Percentiles rank a stretch among this genome's conserved stretches.
These are phyloP conservation scores for Andrena camellia DNA, from an alignment of 2,888 invertebrate species.

Conservation along the genomic window DNA sequence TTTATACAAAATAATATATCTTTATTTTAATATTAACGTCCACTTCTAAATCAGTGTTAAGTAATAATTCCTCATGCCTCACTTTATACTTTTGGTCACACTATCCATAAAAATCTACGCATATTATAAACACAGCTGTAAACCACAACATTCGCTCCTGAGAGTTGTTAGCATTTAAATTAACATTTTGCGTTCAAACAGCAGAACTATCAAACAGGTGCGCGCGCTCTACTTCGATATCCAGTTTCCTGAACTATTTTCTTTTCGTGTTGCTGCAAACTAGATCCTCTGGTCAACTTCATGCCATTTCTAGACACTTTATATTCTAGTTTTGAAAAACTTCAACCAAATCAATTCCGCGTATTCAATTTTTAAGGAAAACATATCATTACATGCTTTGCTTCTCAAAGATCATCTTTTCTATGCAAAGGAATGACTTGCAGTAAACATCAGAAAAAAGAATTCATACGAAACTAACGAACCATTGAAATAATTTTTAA, in stretches of 20 bases:
- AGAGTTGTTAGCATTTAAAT: conserved; percentile 15
- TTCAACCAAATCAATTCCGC: not conserved
- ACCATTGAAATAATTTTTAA: not conserved
- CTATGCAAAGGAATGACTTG: too few relatives aligned
- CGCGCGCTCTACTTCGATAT: conserved; percentile 17
- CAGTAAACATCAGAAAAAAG: too few relatives aligned
- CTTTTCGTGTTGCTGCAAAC: not conserved
- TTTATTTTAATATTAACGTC: too few relatives aligned
- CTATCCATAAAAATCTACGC: too few relatives aligned
- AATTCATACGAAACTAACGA: not conserved
- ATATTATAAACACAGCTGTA: too few relatives aligned
- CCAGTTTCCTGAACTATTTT: conserved; percentile 18
- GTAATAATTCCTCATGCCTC: too few relatives aligned
- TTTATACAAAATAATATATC: too few relatives aligned
- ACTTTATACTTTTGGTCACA: too few relatives aligned
- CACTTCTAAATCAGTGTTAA: too few relatives aligned
- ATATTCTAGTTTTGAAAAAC: not conserved
- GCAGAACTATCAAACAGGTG: conserved; percentile 11
- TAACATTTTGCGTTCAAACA: not conserved
- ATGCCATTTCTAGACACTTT: not conserved
- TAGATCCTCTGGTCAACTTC: not conserved
- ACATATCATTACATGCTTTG: too few relatives aligned
- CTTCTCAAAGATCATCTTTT: too few relatives aligned
- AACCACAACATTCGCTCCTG: not conserved
- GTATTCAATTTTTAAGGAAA: too few relatives aligned